Conservation (phyloP, 2,888 invertebrate genomes). For the Embidobia sp. region DNA sequence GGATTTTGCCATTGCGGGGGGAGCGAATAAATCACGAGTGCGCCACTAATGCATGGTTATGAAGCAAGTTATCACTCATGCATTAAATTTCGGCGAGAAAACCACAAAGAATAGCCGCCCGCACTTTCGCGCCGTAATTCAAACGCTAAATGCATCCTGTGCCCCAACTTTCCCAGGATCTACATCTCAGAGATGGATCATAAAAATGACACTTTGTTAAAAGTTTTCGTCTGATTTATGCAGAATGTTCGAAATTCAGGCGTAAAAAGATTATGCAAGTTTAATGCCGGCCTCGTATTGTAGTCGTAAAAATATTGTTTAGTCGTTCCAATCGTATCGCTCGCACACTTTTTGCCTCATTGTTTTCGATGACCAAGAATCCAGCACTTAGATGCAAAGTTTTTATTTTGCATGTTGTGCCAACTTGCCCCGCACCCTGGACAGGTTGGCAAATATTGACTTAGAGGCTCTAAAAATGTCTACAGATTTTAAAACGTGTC, state of each 20-base stretch:
- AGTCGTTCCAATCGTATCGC: not conserved
- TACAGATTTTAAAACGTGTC: too few relatives aligned
- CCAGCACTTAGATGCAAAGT: too few relatives aligned
- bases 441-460: too few relatives aligned
- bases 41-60: conserved; percentile 50
- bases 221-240: conserved; percentile 48
- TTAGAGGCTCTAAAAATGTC: too few relatives aligned
- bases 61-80: conserved; percentile 50
- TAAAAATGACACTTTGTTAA: conserved; percentile 57
- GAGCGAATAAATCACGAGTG: conserved; percentile 31
- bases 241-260: conserved; percentile 14
- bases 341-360: too few relatives aligned
- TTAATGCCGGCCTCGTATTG: not conserved
- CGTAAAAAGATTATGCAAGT: conserved; percentile 37
- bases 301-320: not conserved
- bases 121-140: conserved; percentile 42
- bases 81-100: conserved; percentile 49
- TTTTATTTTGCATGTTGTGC: too few relatives aligned
- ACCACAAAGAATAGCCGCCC: conserved; percentile 31
- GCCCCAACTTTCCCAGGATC: conserved; percentile 42
- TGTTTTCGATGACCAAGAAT: too few relatives aligned
- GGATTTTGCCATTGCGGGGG: conserved; percentile 12
- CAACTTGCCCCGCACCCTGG: too few relatives aligned
- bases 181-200: conserved; percentile 54
- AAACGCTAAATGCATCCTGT: conserved; percentile 52